A percentile compares a stretch with the other conserved stretches of the same genome.
Evolutionary conservation across 2,113 vertebrate genomes (phyloP).

Genomic region (Cromileptes altivelis): DNA sequence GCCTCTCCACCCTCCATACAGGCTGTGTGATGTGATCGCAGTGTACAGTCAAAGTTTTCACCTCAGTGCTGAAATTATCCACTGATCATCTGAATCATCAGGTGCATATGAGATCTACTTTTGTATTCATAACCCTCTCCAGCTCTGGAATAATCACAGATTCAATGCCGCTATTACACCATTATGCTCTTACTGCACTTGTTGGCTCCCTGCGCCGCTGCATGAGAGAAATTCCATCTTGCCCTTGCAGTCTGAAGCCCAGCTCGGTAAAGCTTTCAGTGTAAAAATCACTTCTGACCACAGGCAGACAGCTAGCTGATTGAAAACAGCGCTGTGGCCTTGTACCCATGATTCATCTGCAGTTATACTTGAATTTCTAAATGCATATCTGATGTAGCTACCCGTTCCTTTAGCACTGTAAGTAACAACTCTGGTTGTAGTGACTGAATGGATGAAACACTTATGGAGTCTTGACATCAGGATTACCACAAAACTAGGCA

Average conservation of each 20-base stretch:
- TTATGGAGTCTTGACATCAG: constrained; percentile 20
- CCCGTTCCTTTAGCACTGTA: background rate
- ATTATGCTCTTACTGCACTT: constrained; percentile 3
- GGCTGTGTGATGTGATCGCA: background rate
- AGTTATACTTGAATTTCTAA: background rate
- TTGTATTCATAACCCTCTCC: constrained; percentile 1
- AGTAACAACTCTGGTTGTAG: background rate
- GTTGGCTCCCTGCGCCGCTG: background rate
- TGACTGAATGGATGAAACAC: constrained; percentile 17
- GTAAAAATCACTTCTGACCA: background rate
- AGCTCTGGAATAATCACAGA: constrained; percentile 2
- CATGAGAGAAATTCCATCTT: background rate
- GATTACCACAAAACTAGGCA: constrained; percentile 14
- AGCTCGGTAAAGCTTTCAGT: background rate
- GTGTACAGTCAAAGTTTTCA: constrained; percentile 14
- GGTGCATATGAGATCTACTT: constrained; percentile 17
- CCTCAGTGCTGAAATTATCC: constrained; percentile 14
- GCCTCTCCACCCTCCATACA: background rate
- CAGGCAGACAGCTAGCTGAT: background rate
- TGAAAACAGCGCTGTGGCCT: background rate
- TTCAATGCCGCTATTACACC: background rate
- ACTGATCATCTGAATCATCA: constrained; percentile 9
- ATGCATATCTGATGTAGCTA: background rate
- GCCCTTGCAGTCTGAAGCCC: background rate
- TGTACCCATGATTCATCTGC: background rate